Evolutionary conservation across 1,140 invertebrate species (phyloP), one percentile per base, ranked within the genome.

Genomic region (Apolygus lucorum): DNA sequence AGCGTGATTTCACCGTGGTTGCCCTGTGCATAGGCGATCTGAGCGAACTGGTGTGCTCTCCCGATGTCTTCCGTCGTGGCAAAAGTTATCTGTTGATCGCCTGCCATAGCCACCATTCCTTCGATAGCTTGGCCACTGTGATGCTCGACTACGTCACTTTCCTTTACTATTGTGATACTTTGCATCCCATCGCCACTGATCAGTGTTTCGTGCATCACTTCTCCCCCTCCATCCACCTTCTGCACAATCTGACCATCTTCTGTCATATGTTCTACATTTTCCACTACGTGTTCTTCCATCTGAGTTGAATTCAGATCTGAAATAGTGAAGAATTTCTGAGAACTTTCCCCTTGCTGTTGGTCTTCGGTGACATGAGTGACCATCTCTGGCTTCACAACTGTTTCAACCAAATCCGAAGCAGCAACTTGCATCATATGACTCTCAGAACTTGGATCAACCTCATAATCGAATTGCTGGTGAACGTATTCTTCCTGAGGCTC

Each of bases 201-300:
- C 17, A 49, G 17, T n/a, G n/a, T n/a, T 4, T 42, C 17, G 34
- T 8, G 4, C 4, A 42, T 4, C 34, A 8, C 34, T 42, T 42
- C 34, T 4, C 4, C 4, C 8, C 11, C 11, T 4, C 22, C 54
- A 11, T 59, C 8, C 2, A 17, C 54, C 11, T 11, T 21, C 4
- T 24, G 13, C 2, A 24, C 22, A 21, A 59, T 11, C 22, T 59
- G 54, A 42, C 34, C 34, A 8, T 59, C 54, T 59, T 59, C 54
- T 22, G 54, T 59, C 22, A 59, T 17, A 21, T 59, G 54, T 59
- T 59, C 54, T 11, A 59, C 54, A 22, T 59, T 59, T 24, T 59
- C 54, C 8, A 59, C 54, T 4, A 59, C 54, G 54, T 59, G 54
- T 22, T 59, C 54, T 4, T 59, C 54, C 54, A 59, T 59, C 4